These are phyloP conservation scores for Epinotia brunnichana DNA, from an alignment of 2,888 invertebrate species.

Conservation along the genomic window DNA sequence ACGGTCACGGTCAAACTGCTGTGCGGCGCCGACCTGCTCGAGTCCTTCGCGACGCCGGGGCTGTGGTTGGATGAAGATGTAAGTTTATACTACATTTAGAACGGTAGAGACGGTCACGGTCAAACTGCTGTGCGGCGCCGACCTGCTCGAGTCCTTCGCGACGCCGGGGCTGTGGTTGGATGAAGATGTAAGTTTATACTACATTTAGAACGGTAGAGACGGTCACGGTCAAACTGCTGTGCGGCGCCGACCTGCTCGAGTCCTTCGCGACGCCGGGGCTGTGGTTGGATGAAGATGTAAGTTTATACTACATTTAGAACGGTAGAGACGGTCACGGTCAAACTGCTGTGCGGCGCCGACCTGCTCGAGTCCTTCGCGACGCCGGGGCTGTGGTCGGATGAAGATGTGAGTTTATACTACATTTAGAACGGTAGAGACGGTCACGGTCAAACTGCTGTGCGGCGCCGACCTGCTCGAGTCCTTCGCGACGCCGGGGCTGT, in stretches of 20 bases:
- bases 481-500: constrained; percentile 94
- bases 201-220: constrained; percentile 63
- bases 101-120: constrained; percentile 84
- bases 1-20: constrained; percentile 90
- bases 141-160: constrained; percentile 95
- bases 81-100: no score
- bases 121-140: constrained; percentile 96
- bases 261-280: constrained; percentile 95
- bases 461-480: constrained; percentile 97
- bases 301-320: no score
- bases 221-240: constrained; percentile 92
- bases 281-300: constrained; percentile 94
- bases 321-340: constrained; percentile 85
- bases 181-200: no score
- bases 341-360: constrained; percentile 96
- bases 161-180: constrained; percentile 95
- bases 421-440: constrained; percentile 67
- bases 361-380: constrained; percentile 95
- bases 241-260: constrained; percentile 96
- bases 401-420: no score
- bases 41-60: constrained; percentile 95
- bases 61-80: constrained; percentile 94
- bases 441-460: constrained; percentile 93
- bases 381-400: constrained; percentile 94
- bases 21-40: constrained; percentile 96